A percentile compares a stretch with the other conserved stretches of the same genome.
These are phyloP conservation scores for Premnoplex brunnescens DNA, from an alignment of 2,797 vertebrate species.

Conservation along the genomic window DNA sequence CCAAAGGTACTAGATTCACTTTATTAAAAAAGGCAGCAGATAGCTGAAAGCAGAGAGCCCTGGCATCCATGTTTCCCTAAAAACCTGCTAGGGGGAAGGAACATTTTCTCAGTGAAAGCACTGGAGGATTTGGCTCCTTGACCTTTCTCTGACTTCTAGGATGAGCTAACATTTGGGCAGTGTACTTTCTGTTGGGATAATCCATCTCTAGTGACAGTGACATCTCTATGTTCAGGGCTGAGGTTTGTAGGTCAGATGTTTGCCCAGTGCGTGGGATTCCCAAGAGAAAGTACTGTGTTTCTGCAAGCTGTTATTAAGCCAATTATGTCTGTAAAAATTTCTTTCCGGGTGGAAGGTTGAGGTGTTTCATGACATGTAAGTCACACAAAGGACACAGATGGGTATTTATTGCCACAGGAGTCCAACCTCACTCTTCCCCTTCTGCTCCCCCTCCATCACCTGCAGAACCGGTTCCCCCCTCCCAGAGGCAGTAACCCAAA, in stretches of 20 bases:
- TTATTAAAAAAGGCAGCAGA: not conserved
- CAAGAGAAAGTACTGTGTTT: slow-evolving; percentile 21
- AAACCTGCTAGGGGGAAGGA: not conserved
- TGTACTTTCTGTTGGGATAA: not conserved
- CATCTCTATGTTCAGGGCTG: not conserved
- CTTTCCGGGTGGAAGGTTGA: slow-evolving; percentile 40
- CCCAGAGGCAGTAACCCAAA: slow-evolving; percentile 19
- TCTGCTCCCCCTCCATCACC: not conserved
- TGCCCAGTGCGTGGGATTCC: not conserved
- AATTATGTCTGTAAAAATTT: slow-evolving; percentile 20
- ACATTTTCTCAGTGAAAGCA: not conserved
- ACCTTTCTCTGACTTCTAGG: not conserved
- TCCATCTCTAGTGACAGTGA: not conserved
- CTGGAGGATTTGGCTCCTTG: not conserved
- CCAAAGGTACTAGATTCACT: not conserved
- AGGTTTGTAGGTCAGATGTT: not conserved
- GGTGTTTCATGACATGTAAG: not conserved
- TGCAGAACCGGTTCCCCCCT: slow-evolving; percentile 43
- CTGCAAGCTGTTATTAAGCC: slow-evolving; percentile 29
- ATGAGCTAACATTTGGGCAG: not conserved
- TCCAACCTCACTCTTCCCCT: not conserved
- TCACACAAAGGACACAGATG: slow-evolving; percentile 20
- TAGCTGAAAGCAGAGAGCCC: not conserved
- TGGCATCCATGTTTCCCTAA: not conserved
- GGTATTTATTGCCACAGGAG: not conserved